Percentiles rank a stretch among this genome's conserved stretches.
These are phyloP conservation scores for Lycaon pictus DNA, from an alignment of 2,113 vertebrate species.

Conservation along the genomic window DNA sequence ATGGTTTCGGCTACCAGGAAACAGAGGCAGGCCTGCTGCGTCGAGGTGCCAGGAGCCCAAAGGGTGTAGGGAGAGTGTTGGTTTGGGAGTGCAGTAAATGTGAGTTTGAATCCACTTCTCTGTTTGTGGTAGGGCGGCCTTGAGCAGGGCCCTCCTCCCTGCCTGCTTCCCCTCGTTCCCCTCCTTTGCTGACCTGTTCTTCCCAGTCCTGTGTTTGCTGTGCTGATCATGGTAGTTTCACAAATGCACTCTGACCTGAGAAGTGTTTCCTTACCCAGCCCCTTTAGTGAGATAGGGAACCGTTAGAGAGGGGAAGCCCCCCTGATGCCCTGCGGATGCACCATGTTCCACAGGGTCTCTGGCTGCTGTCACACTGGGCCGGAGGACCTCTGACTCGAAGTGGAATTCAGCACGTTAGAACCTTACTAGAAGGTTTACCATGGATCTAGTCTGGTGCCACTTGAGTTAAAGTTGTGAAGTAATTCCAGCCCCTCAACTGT, in stretches of 20 bases:
- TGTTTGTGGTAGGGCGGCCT: not conserved
- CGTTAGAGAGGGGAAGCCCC: too few relatives aligned
- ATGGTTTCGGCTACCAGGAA: not conserved
- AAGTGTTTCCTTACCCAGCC: not conserved
- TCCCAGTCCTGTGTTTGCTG: not conserved
- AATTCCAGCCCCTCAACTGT: not conserved
- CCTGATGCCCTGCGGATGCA: accelerated
- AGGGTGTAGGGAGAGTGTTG: not conserved
- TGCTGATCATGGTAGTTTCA: not conserved
- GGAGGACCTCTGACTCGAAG: not conserved
- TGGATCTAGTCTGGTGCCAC: not conserved
- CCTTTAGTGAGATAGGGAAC: not conserved
- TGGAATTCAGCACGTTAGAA: not conserved
- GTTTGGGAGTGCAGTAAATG: not conserved
- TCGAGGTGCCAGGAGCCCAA: accelerated
- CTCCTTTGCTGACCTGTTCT: not conserved
- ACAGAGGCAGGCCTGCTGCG: not conserved
- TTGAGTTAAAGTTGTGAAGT: not conserved
- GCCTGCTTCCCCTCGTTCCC: not conserved
- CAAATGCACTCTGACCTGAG: not conserved
- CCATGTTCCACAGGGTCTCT: accelerated
- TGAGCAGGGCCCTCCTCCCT: not conserved
- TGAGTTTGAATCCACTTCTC: not conserved
- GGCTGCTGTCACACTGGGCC: not conserved
- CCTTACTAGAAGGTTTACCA: not conserved